Base-by-base conservation (phyloP, 2,113 vertebrate species). In the Pangasianodon hypophthalmus region DNA sequence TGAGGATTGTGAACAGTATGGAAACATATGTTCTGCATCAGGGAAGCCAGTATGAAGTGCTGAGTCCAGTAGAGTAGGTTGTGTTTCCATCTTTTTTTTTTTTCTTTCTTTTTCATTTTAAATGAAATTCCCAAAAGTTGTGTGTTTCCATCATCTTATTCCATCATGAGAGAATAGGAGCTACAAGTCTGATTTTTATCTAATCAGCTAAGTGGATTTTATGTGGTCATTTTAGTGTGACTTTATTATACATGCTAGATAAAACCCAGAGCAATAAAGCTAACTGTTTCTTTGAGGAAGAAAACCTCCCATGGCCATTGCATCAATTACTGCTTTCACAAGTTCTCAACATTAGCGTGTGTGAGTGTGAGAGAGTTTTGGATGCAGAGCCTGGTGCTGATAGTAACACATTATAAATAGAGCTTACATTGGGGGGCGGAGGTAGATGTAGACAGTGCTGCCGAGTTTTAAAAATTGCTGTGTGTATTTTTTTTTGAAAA, bases 361-460 rank as follows among this genome's bases (percentile, higher is more conserved):
- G 73, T 80, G 37, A 1, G 19, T 11, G 14, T 50, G 73, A 71
- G 37, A 1, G 50, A 44, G n/a, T 86, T 86, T 46, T 85, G 60
- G 75, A 73, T 91, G 64, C 21, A 50, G 41, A 81, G 37, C 77
- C 32, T 44, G 32, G 29, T 48, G 50, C 50, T 80, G 37, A 71
- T 85, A 83, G 90, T 89, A 82, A 82, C 90, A 86, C 87, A 62
- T 79, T 86, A 86, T 86, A 60, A 88, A 86, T 88, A 88, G 84
- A 62, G 46, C 84, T 81, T 62, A 58, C 50, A 54, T 62, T 85
- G 54, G 69, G 50, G 56, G 83, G 67, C 21, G 69, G 69, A 89
- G 52, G 56, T 62, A 44, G 21, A 44, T n/a, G 37, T n/a, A 46
- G 67, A 58, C 26, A 26, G 4, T 37, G 26, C 83, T 19, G 19